Conservation (phyloP, 1,140 invertebrate genomes). For the Sarcophaga bullata region DNA sequence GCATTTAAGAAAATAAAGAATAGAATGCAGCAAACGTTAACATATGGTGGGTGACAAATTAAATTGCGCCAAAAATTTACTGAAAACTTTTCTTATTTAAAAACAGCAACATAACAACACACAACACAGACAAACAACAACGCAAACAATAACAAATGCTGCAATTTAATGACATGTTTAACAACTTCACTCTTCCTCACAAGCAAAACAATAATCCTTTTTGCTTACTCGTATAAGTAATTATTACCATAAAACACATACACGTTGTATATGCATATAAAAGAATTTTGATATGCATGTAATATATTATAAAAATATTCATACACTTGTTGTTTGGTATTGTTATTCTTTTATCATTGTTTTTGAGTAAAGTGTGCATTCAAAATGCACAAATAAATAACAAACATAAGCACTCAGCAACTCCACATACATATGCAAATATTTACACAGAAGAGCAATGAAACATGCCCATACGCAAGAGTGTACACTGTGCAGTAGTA, state of each 20-base stretch:
- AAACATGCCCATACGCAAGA: background rate
- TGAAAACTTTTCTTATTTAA: background rate
- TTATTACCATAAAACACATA: background rate
- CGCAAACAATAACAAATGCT: background rate
- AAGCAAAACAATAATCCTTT: background rate
- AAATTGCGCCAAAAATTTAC: slow-evolving; percentile 16
- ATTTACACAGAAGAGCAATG: too few relatives aligned
- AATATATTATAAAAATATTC: slow-evolving; percentile 17
- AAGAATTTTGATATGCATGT: background rate
- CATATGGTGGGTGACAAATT: slow-evolving; percentile 10
- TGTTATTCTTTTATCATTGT: too few relatives aligned
- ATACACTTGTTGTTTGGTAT: background rate
- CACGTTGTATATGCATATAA: background rate
- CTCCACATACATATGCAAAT: background rate
- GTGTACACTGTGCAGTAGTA: background rate
- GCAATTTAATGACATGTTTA: background rate
- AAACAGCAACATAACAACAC: background rate
- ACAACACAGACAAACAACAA: too few relatives aligned
- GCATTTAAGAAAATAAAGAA: background rate
- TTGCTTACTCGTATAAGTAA: background rate
- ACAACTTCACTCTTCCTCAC: background rate
- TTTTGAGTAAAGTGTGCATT: background rate
- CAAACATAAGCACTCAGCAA: background rate
- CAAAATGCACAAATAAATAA: background rate
- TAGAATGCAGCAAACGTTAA: background rate